These are phyloP conservation scores for Girardia tigrina DNA, from an alignment of 2,888 invertebrate genomes.

Conservation along the genomic window DNA sequence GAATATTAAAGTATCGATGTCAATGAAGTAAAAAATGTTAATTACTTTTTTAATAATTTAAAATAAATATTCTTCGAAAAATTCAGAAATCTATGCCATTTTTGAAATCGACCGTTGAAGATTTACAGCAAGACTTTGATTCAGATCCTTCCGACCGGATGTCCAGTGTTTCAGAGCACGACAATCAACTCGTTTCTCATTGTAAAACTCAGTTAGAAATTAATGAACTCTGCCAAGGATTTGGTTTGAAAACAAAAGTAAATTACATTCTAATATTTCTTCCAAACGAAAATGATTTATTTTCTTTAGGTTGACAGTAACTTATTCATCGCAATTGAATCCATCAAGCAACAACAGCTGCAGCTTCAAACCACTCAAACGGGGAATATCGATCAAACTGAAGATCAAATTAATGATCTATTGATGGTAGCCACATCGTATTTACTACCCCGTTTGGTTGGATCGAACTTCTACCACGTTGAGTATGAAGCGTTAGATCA, in stretches of 20 bases:
- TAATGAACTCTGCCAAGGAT: background rate
- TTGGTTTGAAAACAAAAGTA: background rate
- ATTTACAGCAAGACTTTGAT: background rate
- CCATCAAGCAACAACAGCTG: background rate
- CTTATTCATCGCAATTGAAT: background rate
- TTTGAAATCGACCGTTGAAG: background rate
- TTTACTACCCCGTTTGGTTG: background rate
- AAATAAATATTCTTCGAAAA: too few relatives aligned
- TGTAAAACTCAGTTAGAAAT: background rate
- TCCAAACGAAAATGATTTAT: background rate
- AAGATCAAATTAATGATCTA: background rate
- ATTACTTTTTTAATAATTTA: too few relatives aligned
- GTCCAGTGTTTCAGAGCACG: background rate
- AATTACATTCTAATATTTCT: background rate
- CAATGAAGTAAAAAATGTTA: too few relatives aligned
- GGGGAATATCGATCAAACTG: background rate
- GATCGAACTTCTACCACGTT: background rate
- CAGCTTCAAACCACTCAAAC: background rate
- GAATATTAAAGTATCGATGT: too few relatives aligned
- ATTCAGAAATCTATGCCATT: background rate
- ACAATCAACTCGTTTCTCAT: background rate
- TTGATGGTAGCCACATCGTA: background rate
- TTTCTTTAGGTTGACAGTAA: background rate
- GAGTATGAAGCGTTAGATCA: background rate
- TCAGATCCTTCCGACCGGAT: background rate